Conservation (phyloP, 2,888 invertebrate species). For the Adineta ricciae region DNA sequence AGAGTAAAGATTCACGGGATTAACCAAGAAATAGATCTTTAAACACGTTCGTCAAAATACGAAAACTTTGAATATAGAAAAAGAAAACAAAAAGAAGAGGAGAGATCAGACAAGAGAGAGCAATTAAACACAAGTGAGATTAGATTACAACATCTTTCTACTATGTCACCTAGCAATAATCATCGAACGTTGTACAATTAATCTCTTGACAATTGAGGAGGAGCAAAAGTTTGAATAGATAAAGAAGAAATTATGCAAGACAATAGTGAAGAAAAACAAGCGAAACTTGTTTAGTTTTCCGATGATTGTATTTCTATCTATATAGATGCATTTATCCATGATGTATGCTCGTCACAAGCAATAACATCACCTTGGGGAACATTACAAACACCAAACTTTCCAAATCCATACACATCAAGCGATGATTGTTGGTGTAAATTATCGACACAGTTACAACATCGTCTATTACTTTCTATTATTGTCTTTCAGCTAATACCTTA, state of each 20-base stretch:
- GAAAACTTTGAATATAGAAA: neutral
- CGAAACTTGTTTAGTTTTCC: neutral
- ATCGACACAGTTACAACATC: slow-evolving; percentile 28
- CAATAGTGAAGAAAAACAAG: neutral
- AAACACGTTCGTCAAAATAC: neutral
- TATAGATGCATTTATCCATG: slow-evolving; percentile 23
- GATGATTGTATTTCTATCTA: neutral
- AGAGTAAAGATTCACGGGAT: too few species aligned
- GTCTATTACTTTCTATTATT: slow-evolving; percentile 30
- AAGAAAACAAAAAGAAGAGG: neutral
- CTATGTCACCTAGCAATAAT: neutral
- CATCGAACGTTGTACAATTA: neutral
- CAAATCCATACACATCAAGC: slow-evolving; percentile 27
- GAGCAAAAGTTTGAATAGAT: neutral
- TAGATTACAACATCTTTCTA: neutral
- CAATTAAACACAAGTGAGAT: neutral
- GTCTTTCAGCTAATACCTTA: slow-evolving; percentile 33
- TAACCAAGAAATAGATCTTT: neutral
- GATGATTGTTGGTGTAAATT: slow-evolving; percentile 34
- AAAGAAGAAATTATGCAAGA: neutral
- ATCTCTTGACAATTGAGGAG: neutral
- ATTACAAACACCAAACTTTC: slow-evolving; percentile 31
- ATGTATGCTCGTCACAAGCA: slow-evolving; percentile 25
- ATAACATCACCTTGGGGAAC: slow-evolving; percentile 29
- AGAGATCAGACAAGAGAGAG: slow-evolving; percentile 5